phyloP scores from a whole-genome alignment of 2,113 vertebrate species.

The Heterotilapia buettikoferi region DNA sequence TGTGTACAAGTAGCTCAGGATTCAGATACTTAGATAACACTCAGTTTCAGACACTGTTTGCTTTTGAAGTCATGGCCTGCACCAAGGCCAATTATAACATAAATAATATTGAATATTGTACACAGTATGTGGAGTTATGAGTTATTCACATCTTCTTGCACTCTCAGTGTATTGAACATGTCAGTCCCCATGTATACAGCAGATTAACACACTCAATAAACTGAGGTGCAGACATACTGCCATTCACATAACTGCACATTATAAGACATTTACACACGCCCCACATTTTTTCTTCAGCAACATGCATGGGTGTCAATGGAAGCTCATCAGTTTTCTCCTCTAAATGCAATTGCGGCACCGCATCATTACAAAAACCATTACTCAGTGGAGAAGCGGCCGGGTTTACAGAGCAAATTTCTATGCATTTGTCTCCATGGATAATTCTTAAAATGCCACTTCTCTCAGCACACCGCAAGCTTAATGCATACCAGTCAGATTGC shows the following conservation, averaged over 20 bases:
- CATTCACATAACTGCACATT: background rate
- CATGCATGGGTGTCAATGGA: background rate
- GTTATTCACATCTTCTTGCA: background rate
- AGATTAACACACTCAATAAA: background rate
- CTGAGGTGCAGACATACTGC: background rate
- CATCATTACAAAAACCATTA: constrained; percentile 4
- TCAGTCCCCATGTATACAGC: background rate
- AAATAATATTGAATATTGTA: background rate
- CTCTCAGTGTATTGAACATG: background rate
- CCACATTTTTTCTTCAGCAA: background rate
- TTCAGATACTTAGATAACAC: background rate
- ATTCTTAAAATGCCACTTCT: background rate
- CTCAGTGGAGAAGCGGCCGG: background rate
- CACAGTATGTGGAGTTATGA: background rate
- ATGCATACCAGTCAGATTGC: background rate
- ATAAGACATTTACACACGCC: background rate
- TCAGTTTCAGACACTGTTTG: background rate
- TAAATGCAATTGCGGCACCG: background rate
- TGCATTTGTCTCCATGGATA: constrained; percentile 15
- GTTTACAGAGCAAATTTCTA: background rate
- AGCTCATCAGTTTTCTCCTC: background rate
- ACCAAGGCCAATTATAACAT: background rate
- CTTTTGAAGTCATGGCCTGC: background rate
- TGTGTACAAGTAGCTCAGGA: background rate
- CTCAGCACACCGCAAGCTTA: background rate